phyloP scores from a whole-genome alignment of 2,113 vertebrate species.

The Pelobates fuscus region DNA sequence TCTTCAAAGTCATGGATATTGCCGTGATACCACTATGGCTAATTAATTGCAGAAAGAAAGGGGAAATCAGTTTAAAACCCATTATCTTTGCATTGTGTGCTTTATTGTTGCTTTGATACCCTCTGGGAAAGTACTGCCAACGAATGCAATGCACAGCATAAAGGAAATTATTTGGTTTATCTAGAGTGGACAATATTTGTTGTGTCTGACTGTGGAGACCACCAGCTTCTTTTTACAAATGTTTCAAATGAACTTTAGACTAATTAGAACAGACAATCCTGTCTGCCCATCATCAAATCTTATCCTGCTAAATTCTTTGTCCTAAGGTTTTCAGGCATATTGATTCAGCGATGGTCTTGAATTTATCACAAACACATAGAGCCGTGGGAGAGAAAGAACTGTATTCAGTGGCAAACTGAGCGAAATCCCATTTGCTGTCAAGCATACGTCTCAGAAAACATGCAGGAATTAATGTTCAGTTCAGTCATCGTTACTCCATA shows the following conservation, averaged over 20 bases:
- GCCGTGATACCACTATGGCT: too few relatives aligned
- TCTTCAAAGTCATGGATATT: too few relatives aligned
- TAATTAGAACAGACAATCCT: constrained; percentile 45
- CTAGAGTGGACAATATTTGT: constrained; percentile 13
- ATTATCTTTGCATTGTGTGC: neutral
- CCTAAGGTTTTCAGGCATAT: constrained; percentile 45
- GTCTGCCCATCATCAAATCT: constrained; percentile 36
- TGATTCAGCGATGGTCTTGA: constrained; percentile 38
- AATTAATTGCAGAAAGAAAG: neutral
- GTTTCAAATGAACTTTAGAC: constrained; percentile 18
- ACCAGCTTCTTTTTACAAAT: constrained; percentile 21
- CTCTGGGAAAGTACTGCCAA: neutral
- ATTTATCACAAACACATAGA: constrained; percentile 48
- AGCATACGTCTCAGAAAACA: constrained; percentile 35
- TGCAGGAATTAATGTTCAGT: constrained; percentile 9
- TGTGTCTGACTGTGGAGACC: constrained; percentile 20
- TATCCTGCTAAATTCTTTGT: constrained; percentile 39
- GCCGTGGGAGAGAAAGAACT: constrained; percentile 47
- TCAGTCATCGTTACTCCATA: neutral
- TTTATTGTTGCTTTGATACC: neutral
- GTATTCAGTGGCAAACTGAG: constrained; percentile 25
- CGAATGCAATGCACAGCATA: neutral
- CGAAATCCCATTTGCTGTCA: constrained; percentile 28
- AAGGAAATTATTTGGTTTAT: constrained; percentile 10
- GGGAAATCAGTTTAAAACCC: neutral